Percentiles rank a stretch among this genome's conserved stretches.
Conservation (phyloP, 2,888 invertebrate species). For the Nectonema munidae region DNA sequence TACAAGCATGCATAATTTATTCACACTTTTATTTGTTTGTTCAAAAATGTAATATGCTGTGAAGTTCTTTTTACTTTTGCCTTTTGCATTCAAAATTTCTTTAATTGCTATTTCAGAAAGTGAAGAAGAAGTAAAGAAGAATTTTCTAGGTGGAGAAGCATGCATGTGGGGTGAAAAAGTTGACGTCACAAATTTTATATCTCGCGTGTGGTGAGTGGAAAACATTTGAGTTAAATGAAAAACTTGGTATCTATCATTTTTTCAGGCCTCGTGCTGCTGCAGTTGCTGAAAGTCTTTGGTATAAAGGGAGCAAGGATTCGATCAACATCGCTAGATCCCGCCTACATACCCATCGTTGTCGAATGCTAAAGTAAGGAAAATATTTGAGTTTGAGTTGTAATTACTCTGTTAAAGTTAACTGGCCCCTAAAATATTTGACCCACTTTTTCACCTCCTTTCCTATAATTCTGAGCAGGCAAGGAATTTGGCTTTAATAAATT, state of each 20-base stretch:
- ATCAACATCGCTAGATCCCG: constrained; percentile 29
- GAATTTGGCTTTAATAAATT: no score
- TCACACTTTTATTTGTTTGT: no score
- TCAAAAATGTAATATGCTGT: no score
- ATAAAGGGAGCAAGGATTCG: constrained; percentile 24
- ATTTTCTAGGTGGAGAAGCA: constrained; percentile 55
- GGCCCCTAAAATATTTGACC: no score
- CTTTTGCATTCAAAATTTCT: no score
- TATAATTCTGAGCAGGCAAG: no score
- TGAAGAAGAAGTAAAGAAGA: constrained; percentile 28
- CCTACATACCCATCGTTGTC: constrained; percentile 38
- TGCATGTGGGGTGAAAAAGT: constrained; percentile 70
- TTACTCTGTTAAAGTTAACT: no score
- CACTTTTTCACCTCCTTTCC: no score
- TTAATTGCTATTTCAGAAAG: no score
- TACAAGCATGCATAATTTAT: no score
- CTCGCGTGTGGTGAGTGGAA: constrained; percentile 32
- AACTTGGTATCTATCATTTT: constrained; percentile 10
- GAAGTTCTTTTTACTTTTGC: no score
- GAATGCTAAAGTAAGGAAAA: constrained; percentile 28
- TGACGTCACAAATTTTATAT: constrained; percentile 33
- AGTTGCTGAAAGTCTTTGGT: constrained; percentile 54
- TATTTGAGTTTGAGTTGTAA: no score
- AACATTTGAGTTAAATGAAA: constrained; percentile 14
- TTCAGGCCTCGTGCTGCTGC: constrained; percentile 42